A percentile compares a stretch with the other conserved stretches of the same genome.
Evolutionary conservation across 2,888 invertebrate species (phyloP).

Genomic region (Venustoraphidia nigricollis): DNA sequence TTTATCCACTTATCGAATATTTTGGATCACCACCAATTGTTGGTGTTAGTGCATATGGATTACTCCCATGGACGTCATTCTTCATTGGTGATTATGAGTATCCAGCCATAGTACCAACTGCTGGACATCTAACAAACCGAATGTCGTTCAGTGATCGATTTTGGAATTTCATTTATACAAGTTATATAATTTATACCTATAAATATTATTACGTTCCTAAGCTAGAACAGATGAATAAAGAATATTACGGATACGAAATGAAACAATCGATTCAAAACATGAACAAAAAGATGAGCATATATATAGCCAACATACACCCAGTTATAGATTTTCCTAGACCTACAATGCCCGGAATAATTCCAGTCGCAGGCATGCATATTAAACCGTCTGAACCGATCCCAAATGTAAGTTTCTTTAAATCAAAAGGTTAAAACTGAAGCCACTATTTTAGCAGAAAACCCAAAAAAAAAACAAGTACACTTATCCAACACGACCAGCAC

Average conservation of each 20-base stretch:
- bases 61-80: not conserved
- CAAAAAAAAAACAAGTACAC: too few relatives aligned
- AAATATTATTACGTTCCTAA: too few relatives aligned
- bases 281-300: constrained; percentile 19
- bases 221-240: not conserved
- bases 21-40: not conserved
- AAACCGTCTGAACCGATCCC: constrained; percentile 18
- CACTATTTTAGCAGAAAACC: too few relatives aligned
- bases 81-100: not conserved
- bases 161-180: not conserved
- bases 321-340: constrained; percentile 20
- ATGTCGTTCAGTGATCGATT: constrained; percentile 2
- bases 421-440: too few relatives aligned
- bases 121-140: not conserved
- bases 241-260: not conserved
- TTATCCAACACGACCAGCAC: too few relatives aligned
- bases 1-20: constrained; percentile 1
- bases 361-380: constrained; percentile 19
- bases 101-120: constrained; percentile 1
- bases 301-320: constrained; percentile 21
- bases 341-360: constrained; percentile 20
- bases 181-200: too few relatives aligned
- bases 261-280: constrained; percentile 12
- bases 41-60: not conserved
- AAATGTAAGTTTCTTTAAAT: constrained; percentile 10